A percentile compares a stretch with the other conserved stretches of the same genome.
These are phyloP conservation scores for Pseudorhombus dupliciocellatus DNA, from an alignment of 2,113 vertebrate species.

Conservation along the genomic window DNA sequence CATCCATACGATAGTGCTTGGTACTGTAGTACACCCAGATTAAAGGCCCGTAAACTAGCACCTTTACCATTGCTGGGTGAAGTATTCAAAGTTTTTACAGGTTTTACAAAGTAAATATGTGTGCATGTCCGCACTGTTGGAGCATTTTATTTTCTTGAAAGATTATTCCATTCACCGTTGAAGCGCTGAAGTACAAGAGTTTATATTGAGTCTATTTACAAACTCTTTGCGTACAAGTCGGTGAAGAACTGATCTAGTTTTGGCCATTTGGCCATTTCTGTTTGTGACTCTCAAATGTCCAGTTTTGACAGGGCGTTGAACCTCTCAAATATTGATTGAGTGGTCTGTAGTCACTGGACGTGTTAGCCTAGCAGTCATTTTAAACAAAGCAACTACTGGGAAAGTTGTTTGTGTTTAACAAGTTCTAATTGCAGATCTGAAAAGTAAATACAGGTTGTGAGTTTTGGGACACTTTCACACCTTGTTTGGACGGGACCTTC, in stretches of 20 bases:
- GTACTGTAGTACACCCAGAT: no score
- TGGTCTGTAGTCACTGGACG: slow-evolving; percentile 1
- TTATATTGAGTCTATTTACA: background rate
- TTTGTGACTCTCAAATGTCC: background rate
- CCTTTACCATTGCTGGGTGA: no score
- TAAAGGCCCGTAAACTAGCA: no score
- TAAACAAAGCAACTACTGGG: background rate
- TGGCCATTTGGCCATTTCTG: background rate
- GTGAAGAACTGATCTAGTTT: background rate
- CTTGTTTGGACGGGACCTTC: no score
- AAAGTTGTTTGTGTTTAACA: background rate
- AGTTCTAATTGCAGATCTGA: background rate
- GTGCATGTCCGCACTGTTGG: background rate
- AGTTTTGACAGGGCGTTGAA: slow-evolving; percentile 4
- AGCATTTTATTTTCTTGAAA: background rate
- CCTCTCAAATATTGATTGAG: background rate
- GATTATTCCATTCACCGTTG: background rate
- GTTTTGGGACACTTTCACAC: no score
- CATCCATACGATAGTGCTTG: no score
- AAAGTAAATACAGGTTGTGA: background rate
- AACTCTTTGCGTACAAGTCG: background rate
- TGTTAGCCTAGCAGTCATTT: background rate
- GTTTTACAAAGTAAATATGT: no score
- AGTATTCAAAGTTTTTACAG: background rate
- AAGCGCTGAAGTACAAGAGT: background rate